Evolutionary conservation across 2,888 invertebrate species (phyloP), one percentile per base, ranked within the genome.

Genomic region (Drosophila infuscata): DNA sequence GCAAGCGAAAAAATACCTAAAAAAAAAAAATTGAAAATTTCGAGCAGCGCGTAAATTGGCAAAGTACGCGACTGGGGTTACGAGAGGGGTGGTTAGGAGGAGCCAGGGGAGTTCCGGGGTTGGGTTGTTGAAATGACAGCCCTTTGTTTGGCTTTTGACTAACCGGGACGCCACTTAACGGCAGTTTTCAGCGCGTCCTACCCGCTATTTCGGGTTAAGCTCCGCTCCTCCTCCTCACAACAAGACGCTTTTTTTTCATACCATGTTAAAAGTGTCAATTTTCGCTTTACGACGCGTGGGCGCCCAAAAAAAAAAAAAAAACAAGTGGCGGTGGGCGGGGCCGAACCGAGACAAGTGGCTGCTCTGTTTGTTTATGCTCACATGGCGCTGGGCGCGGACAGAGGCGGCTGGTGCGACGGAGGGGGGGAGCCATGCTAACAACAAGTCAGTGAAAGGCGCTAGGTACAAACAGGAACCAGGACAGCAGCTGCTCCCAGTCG

Each of bases 201-300:
- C 58, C 46, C 46, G 68, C 60, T 79, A 74, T 78, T 86, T 86
- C 75, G 88, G 88, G 86, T 83, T 84, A 84, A 84, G 68, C 80
- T 80, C 59, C 83, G 68, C 80, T 80, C 59, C 83, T 80, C 81
- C 83, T 76, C 81, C 83, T 76, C 85, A 69, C 85, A 69, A 88
- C 85, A 85, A 58, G 70, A 71, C 7, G 17, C 48, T 57, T 70
- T 68, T 74, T 76, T 73, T 71, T 33, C 25, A 9, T 53, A 3
- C 53, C 53, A 20, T 36, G 89, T 83, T 88, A 79, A 89, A 87
- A 87, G 87, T 87, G 87, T 87, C 87, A 87, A 87, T 89, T 87
- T 84, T 89, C 79, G 88, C 73, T 89, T 79, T 84, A 82, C 79
- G 72, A 74, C 69, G 76, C 80, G 81, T 76, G 80, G 71, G 76